A percentile compares a stretch with the other conserved stretches of the same genome.
These are phyloP conservation scores for Oncorhynchus gorbuscha DNA, from an alignment of 2,113 vertebrate genomes.

Conservation along the genomic window DNA sequence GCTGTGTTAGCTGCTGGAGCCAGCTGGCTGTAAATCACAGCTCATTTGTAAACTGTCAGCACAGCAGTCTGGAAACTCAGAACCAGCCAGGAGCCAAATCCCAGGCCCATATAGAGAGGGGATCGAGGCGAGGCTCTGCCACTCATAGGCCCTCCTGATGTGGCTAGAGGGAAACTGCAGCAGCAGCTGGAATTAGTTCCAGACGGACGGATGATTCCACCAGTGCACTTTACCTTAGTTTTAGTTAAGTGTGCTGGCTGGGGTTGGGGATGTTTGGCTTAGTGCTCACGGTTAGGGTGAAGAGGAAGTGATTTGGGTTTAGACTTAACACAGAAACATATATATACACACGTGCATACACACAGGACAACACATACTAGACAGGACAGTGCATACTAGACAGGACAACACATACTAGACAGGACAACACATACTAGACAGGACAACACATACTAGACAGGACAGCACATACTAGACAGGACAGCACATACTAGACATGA, in stretches of 20 bases:
- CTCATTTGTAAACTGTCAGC: constrained; percentile 82
- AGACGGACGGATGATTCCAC: constrained; percentile 69
- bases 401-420: too few species aligned
- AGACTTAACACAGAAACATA: too few species aligned
- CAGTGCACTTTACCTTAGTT: constrained; percentile 40
- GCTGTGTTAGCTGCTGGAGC: constrained; percentile 60
- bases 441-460: too few species aligned
- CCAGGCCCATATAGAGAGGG: constrained; percentile 52
- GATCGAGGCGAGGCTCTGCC: constrained; percentile 59
- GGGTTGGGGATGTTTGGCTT: constrained; percentile 1
- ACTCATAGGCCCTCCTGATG: constrained; percentile 68
- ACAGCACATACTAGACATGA: too few species aligned
- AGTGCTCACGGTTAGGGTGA: constrained; percentile 54
- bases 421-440: too few species aligned
- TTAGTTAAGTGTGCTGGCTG: constrained; percentile 47
- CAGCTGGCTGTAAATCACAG: constrained; percentile 75
- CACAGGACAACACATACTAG: too few species aligned
- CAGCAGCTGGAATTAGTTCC: constrained; percentile 74
- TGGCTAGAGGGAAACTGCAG: constrained; percentile 58
- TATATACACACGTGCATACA: too few species aligned
- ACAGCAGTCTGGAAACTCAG: constrained; percentile 70
- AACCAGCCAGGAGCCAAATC: constrained; percentile 67
- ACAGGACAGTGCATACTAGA: too few species aligned
- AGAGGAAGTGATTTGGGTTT: constrained; percentile 41
- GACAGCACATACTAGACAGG: too few species aligned